phyloP scores from a whole-genome alignment of 2,113 vertebrate species.

The Pyrgilauda ruficollis region DNA sequence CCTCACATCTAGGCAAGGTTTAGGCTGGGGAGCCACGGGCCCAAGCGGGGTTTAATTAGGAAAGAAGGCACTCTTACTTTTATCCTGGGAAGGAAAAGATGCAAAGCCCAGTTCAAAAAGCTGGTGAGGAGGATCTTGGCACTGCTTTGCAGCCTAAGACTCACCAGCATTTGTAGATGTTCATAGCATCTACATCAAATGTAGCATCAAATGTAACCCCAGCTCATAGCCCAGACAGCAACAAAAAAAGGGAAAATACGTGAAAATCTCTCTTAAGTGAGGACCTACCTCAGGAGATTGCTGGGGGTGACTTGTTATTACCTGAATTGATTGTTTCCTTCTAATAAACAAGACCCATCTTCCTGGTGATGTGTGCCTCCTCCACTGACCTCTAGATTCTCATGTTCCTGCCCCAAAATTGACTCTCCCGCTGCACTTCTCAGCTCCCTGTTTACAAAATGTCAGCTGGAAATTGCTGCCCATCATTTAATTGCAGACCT shows the following conservation, averaged over 20 bases:
- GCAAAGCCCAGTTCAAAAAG: neutral
- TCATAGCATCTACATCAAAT: no score
- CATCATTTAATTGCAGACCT: neutral
- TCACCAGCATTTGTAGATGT: neutral
- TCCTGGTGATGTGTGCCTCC: neutral
- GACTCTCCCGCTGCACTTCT: neutral
- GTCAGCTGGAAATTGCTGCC: constrained; percentile 20
- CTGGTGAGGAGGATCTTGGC: neutral
- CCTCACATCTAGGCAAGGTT: neutral
- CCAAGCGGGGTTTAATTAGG: neutral
- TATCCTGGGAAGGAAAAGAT: neutral
- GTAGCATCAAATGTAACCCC: no score
- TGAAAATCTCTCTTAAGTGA: neutral
- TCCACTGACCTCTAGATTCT: neutral
- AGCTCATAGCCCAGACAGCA: neutral
- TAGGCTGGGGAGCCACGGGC: neutral
- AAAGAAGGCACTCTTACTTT: neutral
- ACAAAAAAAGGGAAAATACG: neutral
- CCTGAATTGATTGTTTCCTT: neutral
- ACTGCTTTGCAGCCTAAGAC: neutral
- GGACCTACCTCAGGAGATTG: neutral
- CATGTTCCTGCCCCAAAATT: neutral
- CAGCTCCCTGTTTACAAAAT: neutral
- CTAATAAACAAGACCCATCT: neutral
- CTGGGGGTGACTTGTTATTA: neutral